phyloP scores from a whole-genome alignment of 2,888 invertebrate genomes.

The Lomographa bimaculata region DNA sequence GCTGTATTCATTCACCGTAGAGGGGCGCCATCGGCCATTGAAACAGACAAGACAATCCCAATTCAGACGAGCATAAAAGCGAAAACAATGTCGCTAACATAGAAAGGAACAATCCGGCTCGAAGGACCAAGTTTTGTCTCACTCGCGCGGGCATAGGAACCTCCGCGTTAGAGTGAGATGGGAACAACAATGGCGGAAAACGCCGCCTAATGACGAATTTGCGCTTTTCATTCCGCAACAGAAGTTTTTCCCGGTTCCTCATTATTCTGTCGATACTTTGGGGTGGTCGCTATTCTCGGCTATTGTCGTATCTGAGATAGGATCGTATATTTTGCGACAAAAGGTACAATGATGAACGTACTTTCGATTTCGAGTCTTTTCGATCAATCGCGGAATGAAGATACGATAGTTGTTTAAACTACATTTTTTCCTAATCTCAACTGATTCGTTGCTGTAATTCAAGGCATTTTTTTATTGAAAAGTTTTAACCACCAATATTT shows the following conservation, averaged over 20 bases:
- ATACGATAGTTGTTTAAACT: conserved; percentile 9
- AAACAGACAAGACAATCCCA: conserved; percentile 83
- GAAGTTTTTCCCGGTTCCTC: conserved; percentile 83
- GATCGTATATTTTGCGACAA: conserved; percentile 67
- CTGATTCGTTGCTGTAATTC: no score
- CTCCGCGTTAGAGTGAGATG: conserved; percentile 49
- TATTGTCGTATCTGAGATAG: conserved; percentile 70
- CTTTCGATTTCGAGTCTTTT: conserved; percentile 32
- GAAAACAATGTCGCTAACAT: conserved; percentile 83
- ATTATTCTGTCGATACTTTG: conserved; percentile 80
- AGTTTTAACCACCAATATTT: no score
- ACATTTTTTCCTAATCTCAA: conserved; percentile 7
- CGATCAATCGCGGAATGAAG: conserved; percentile 26
- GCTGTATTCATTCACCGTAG: conserved; percentile 79
- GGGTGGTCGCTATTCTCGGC: conserved; percentile 64
- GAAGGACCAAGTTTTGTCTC: conserved; percentile 73
- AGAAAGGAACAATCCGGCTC: conserved; percentile 83
- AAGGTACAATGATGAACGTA: conserved; percentile 53
- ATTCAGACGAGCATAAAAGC: conserved; percentile 81
- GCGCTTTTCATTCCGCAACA: conserved; percentile 84
- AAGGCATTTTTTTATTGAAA: no score
- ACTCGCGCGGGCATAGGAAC: conserved; percentile 45
- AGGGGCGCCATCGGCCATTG: conserved; percentile 80
- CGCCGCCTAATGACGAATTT: conserved; percentile 84
- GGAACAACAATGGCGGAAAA: conserved; percentile 78